phyloP scores from a whole-genome alignment of 2,113 vertebrate species.

The Euleptes europaea region DNA sequence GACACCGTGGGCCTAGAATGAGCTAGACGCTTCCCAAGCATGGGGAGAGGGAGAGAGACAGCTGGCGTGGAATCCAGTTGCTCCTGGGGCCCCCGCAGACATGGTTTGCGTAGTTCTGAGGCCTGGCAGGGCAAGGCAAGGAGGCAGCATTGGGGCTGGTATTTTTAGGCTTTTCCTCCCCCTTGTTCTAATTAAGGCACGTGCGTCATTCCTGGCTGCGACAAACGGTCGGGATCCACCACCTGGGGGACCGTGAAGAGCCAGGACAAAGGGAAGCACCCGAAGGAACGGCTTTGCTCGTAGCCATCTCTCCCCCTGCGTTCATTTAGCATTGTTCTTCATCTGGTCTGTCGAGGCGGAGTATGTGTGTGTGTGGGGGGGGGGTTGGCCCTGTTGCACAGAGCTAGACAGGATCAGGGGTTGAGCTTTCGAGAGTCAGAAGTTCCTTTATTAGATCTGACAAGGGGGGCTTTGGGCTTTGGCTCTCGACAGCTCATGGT shows the following conservation, averaged over 20 bases:
- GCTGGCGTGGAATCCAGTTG: slow-evolving; percentile 46
- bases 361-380: fast-evolving
- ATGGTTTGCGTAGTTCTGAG: slow-evolving; percentile 22
- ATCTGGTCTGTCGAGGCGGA: not conserved
- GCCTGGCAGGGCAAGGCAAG: slow-evolving; percentile 10
- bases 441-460: too few relatives aligned
- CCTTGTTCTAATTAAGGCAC: slow-evolving; percentile 28
- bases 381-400: not conserved
- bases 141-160: slow-evolving; percentile 22
- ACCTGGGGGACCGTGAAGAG: slow-evolving; percentile 23
- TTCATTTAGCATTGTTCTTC: not conserved
- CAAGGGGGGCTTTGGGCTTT: too few relatives aligned
- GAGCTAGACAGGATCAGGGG: not conserved
- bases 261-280: slow-evolving; percentile 47
- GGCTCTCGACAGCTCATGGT: too few relatives aligned
- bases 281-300: not conserved
- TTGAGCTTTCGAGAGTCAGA: too few relatives aligned
- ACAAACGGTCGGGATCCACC: slow-evolving; percentile 20
- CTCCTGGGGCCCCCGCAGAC: not conserved
- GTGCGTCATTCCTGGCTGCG: slow-evolving; percentile 26
- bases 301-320: not conserved
- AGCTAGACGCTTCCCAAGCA: slow-evolving; percentile 52
- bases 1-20: not conserved
- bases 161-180: slow-evolving; percentile 72
- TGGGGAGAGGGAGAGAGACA: slow-evolving; percentile 49